Base-by-base conservation (phyloP, 2,113 vertebrate genomes). In the Hydrolagus affinis region DNA sequence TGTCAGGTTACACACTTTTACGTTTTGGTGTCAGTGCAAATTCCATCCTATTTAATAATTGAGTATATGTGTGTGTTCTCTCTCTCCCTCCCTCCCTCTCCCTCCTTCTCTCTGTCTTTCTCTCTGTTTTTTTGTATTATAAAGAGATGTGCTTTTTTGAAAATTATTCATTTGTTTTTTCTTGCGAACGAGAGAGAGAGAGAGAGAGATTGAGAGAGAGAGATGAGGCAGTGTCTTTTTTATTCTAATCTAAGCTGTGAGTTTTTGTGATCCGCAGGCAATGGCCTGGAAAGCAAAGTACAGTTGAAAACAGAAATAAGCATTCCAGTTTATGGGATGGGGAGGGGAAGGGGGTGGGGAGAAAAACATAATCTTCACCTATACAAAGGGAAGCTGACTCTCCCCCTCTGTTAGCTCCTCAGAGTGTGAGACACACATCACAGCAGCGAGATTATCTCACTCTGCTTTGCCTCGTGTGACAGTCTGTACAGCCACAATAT, bases 1-100 rank as follows among this genome's bases (percentile, higher is more conserved):
- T 88, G 87, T 91, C 89, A 25, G 87, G 87, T 90, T 85, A 88
- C 90, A 69, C 15, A 75, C 83, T 72, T 89, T 85, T 78, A 60
- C 59, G 86, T 56, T 83, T 85, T 85, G 87, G 85, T 86, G 28
- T 83, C 78, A 32, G 78, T 83, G 60, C 62, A 30, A 77, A 64
- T 83, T 83, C 78, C 78, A 83, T 83, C 78, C 78, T 83, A 83
- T 83, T 83, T 83, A 83, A 83, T 83, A 83, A 83, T 83, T 83
- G 78, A 83, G 66, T 83, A 66, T 83, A 83, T 83, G 64, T 83
- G 78, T 83, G 44, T 44, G 44, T 44, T 44, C 44, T 44, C 44
- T 44, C 44, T 44, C 44, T 1, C 2, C 6, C 44, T 44, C 44
- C 44, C 66, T 62, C n/a, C n/a, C n/a, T n/a, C n/a, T n/a, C n/a